These are phyloP conservation scores for Cremastinae sp. DNA, from an alignment of 2,888 invertebrate species.

Conservation along the genomic window DNA sequence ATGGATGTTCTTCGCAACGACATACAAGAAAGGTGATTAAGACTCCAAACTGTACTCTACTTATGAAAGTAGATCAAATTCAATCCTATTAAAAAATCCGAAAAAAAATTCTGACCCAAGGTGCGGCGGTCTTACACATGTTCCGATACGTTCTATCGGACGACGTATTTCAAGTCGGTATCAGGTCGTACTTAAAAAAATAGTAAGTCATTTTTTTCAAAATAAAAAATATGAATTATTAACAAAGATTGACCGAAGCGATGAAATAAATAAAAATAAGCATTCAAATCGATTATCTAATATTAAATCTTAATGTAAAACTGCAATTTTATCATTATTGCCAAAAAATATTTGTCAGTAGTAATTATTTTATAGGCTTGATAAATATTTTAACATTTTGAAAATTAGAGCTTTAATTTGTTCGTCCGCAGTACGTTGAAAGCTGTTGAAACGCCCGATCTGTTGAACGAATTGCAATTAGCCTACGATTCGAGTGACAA, in stretches of 20 bases:
- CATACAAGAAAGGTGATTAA: conserved; percentile 83
- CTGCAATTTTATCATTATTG: too few species aligned
- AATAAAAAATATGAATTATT: not conserved
- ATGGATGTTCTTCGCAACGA: conserved; percentile 82
- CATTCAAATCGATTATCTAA: not conserved
- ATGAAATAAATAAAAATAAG: not conserved
- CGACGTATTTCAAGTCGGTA: conserved; percentile 82
- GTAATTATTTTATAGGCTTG: not conserved
- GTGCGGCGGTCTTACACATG: conserved; percentile 82
- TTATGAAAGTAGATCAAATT: not conserved
- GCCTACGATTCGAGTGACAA: conserved; percentile 43
- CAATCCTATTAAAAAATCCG: not conserved
- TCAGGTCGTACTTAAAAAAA: conserved; percentile 79
- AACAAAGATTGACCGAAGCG: not conserved
- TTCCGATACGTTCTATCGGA: conserved; percentile 81
- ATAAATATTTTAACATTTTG: not conserved
- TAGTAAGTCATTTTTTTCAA: conserved; percentile 79
- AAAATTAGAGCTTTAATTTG: not conserved
- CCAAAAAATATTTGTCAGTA: too few species aligned
- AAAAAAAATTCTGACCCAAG: conserved; percentile 49
- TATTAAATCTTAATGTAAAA: too few species aligned
- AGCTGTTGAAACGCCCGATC: conserved; percentile 63
- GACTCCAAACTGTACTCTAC: not conserved
- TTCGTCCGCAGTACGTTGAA: conserved; percentile 53
- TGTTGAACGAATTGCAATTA: conserved; percentile 65